Evolutionary conservation across 2,113 vertebrate species (phyloP), one percentile per base, ranked within the genome.

Genomic region (Falcunculus frontatus): DNA sequence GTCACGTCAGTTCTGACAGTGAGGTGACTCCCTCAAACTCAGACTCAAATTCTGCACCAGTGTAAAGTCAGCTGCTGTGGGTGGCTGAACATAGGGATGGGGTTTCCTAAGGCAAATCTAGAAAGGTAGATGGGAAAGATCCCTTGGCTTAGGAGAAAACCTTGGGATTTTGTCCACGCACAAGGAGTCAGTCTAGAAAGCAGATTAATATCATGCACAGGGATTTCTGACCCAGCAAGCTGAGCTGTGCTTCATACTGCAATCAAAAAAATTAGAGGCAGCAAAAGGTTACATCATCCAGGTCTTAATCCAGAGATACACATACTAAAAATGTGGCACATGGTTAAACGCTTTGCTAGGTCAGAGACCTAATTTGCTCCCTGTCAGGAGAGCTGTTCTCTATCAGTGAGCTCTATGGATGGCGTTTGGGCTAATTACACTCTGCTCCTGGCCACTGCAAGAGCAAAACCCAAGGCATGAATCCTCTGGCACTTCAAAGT

Each of bases 361-460:
- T 96, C 96, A 96, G 76, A 88, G 92, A 96, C 93, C 96, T 96
- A 96, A 94, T 93, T 96, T 96, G 95, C 93, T 94, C 90, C 85
- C 94, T 94, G 93, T 95, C 88, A 93, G 86, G 20, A 72, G 86
- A 73, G 74, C 80, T 95, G 80, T 53, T 90, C 95, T 94, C 85
- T 84, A 69, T 81, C 88, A 73, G 29, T 9, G 64, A 69, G 74
- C 74, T 69, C 84, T 25, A 19, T 4, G 73, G 88, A 68, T 4
- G 2, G 75, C n/a, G 62, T 86, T 93, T 79, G 76, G 92, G 76
- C 93, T 96, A 96, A 97, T 96, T 92, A 92, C 79, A 94, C 88
- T 92, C 68, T 95, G 85, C 88, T 96, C 90, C 90, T 94, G 92
- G 90, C 69, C 92, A 89, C 29, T 86, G 79, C 69, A 78, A 88